Evolutionary conservation across 2,113 vertebrate genomes (phyloP), one percentile per base, ranked within the genome.

Genomic region (Rhinolophus ferrumequinum): DNA sequence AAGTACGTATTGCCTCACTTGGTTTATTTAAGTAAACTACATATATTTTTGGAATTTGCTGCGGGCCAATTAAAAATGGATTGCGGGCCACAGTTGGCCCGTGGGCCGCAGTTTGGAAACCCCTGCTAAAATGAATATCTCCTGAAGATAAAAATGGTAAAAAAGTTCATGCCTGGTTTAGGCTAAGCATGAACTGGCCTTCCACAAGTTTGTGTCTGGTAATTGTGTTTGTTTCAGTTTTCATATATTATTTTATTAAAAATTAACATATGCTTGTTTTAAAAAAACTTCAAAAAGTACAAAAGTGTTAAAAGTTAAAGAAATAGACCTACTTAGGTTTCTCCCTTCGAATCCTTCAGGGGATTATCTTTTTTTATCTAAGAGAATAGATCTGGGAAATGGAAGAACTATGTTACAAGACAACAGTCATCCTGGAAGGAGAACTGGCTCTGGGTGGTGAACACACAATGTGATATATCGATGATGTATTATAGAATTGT

Each of bases 61-160:
- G 41, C 41, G 41, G 6, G 41, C 41, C 41, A 44, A 44, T 44
- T 44, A 44, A 44, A 5, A 44, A 7, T 44, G 41, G 41, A 44
- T 44, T 44, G 41, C 6, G 41, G 41, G 41, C 41, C 41, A 6
- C 41, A 44, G 41, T 44, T 7, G 41, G 6, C 41, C 41, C 41
- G 6, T 7, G 41, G 41, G 41, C 41, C 6, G 41, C 41, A 44
- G 6, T 44, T 44, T 44, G 41, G 41, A 44, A 4, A 7, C 41
- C 41, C 41, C 41, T 44, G 41, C 41, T 44, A 44, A 83, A 58
- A 83, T 79, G 64, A 84, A 1, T 88, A 56, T 60, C 54, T 81
- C 26, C n/a, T 82, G 21, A 96, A 96, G 72, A 84, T 94, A 60
- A 82, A 94, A 76, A 66, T 72, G 41, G 69, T 83, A 73, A 95